A percentile compares a stretch with the other conserved stretches of the same genome.
Conservation (phyloP, 2,888 invertebrate species). For the Mimas tiliae region DNA sequence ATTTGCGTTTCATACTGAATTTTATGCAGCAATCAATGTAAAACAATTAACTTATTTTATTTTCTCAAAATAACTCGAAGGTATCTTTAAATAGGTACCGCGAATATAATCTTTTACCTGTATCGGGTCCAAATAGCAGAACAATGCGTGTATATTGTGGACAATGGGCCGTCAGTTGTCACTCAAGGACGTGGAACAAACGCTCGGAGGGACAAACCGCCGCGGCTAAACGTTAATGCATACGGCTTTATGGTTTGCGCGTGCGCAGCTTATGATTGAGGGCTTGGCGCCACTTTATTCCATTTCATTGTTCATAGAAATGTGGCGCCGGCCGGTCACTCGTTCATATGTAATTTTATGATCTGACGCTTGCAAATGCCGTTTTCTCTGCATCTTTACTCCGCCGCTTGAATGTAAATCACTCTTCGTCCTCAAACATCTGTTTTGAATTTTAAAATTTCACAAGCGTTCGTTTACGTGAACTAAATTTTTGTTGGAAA, state of each 20-base stretch:
- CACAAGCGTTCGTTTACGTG: conserved; percentile 61
- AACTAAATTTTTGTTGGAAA: conserved; percentile 51
- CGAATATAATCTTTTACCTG: conserved; percentile 1
- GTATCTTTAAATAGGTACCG: conserved; percentile 3
- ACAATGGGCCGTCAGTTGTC: conserved; percentile 37
- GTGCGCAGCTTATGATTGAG: conserved; percentile 71
- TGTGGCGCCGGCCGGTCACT: conserved; percentile 74
- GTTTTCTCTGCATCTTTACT: conserved; percentile 66
- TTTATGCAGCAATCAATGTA: neutral
- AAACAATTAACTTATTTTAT: neutral
- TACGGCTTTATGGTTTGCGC: conserved; percentile 62
- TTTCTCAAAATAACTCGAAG: conserved; percentile 1
- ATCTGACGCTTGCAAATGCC: conserved; percentile 63
- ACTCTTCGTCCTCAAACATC: conserved; percentile 54
- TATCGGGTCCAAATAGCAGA: conserved; percentile 3
- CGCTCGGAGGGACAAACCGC: conserved; percentile 51
- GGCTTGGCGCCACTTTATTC: conserved; percentile 75
- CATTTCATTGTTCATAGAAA: conserved; percentile 81
- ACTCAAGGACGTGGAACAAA: conserved; percentile 63
- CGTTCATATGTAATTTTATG: conserved; percentile 76
- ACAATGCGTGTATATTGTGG: neutral
- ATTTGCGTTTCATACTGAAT: too few relatives aligned
- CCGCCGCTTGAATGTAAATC: conserved; percentile 62
- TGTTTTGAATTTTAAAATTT: conserved; percentile 70
- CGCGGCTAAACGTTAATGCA: conserved; percentile 51